Evolutionary conservation across 1,140 invertebrate genomes (phyloP).

Genomic region (Drosophila lowei): DNA sequence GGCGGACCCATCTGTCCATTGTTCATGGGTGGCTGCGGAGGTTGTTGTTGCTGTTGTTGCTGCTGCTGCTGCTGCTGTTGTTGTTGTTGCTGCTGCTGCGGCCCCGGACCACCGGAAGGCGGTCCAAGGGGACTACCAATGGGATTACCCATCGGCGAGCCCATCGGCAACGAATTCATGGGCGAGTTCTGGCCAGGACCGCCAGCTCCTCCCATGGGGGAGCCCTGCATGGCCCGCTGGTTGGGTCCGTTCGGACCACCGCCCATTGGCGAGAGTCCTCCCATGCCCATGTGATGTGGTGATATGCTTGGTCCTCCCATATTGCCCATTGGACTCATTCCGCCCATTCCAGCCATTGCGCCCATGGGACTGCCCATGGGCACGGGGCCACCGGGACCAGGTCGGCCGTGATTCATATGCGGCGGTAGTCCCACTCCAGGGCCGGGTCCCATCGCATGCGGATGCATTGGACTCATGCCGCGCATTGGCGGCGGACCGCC

Average conservation of each 20-base stretch:
- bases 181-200: constrained; percentile 84
- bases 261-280: constrained; percentile 86
- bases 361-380: constrained; percentile 83
- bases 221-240: constrained; percentile 85
- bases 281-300: constrained; percentile 86
- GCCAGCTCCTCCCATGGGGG: constrained; percentile 84
- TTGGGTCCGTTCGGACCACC: constrained; percentile 85
- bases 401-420: constrained; percentile 80
- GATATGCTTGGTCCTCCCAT: constrained; percentile 85
- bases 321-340: constrained; percentile 86
- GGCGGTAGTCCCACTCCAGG: constrained; percentile 77
- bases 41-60: constrained; percentile 69
- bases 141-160: constrained; percentile 88
- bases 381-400: constrained; percentile 64
- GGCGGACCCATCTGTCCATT: constrained; percentile 82
- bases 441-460: constrained; percentile 78
- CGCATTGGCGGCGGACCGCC: constrained; percentile 86
- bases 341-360: constrained; percentile 83
- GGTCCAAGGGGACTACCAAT: constrained; percentile 89
- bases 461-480: constrained; percentile 87
- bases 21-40: constrained; percentile 81
- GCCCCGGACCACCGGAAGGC: constrained; percentile 84
- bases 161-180: constrained; percentile 89
- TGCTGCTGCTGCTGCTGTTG: constrained; percentile 61
- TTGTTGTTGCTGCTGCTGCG: constrained; percentile 50